A percentile compares a stretch with the other conserved stretches of the same genome.
Conservation (phyloP, 2,113 vertebrate species). For the Leucopsar rothschildi region DNA sequence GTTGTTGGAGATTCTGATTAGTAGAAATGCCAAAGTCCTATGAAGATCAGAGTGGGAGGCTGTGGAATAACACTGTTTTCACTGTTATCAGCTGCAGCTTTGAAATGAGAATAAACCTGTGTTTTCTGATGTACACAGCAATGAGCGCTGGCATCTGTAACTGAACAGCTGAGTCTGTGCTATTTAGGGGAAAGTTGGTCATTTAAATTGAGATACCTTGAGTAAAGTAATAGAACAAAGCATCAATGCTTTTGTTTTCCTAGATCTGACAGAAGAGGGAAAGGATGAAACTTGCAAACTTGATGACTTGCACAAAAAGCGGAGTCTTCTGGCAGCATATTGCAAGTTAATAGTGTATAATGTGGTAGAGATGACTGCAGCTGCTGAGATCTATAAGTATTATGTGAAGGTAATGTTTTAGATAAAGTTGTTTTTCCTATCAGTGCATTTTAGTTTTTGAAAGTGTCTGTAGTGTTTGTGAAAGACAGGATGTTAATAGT, state of each 20-base stretch:
- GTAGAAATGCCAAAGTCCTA: not conserved
- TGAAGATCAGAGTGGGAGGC: not conserved
- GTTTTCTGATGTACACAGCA: not conserved
- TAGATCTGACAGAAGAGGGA: slow-evolving; percentile 45
- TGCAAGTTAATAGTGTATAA: slow-evolving; percentile 85
- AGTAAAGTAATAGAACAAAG: not conserved
- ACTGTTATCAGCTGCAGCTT: not conserved
- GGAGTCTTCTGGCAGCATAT: slow-evolving; percentile 83
- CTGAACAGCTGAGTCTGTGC: not conserved
- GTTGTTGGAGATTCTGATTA: not conserved
- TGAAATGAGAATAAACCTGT: slow-evolving; percentile 12
- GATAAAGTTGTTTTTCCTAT: not conserved
- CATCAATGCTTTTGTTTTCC: not conserved
- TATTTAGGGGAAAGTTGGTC: not conserved
- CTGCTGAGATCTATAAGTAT: slow-evolving; percentile 82
- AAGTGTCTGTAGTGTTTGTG: not conserved
- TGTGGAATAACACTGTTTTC: not conserved
- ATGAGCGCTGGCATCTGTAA: not conserved
- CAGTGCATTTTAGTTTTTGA: not conserved
- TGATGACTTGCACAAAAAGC: slow-evolving; percentile 77
- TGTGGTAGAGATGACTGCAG: slow-evolving; percentile 84
- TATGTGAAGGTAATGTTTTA: slow-evolving; percentile 83
- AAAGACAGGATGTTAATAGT: not conserved
- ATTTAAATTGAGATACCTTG: slow-evolving; percentile 7
- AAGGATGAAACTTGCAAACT: slow-evolving; percentile 65